Conservation (phyloP, 2,888 invertebrate genomes). For the Epistrophella euchroma region DNA sequence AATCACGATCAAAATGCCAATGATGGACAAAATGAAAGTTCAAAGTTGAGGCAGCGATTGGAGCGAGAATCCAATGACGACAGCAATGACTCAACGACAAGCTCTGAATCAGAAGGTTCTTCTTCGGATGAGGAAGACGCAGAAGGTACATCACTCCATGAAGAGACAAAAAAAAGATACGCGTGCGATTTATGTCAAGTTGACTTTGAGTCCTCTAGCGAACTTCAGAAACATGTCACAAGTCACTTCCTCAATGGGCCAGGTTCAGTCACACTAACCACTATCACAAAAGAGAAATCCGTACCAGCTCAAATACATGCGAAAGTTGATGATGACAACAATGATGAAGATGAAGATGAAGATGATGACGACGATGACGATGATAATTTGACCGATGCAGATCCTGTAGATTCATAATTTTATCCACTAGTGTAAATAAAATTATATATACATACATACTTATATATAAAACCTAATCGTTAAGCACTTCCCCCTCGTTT, state of each 20-base stretch:
- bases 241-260: constrained; percentile 84
- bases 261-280: constrained; percentile 79
- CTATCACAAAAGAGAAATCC: constrained; percentile 77
- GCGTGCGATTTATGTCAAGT: constrained; percentile 84
- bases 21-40: constrained; percentile 73
- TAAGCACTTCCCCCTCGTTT: constrained; percentile 58
- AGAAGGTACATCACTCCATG: constrained; percentile 38
- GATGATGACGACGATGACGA: constrained; percentile 58
- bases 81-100: constrained; percentile 68
- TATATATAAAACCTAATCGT: constrained; percentile 54
- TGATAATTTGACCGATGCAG: constrained; percentile 57
- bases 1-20: constrained; percentile 64
- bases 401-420: constrained; percentile 56
- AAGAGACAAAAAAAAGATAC: constrained; percentile 79
- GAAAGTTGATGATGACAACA: constrained; percentile 18
- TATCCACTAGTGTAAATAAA: constrained; percentile 61
- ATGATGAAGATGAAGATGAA: constrained; percentile 42
- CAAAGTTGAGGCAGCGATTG: constrained; percentile 77
- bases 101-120: constrained; percentile 61
- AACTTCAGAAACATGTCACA: constrained; percentile 83
- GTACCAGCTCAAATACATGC: constrained; percentile 62
- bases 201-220: constrained; percentile 82
- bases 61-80: constrained; percentile 73
- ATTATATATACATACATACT: too few species aligned
- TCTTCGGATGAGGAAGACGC: constrained; percentile 77